Base-by-base conservation (phyloP, 2,888 invertebrate genomes). In the Fragum sueziense region DNA sequence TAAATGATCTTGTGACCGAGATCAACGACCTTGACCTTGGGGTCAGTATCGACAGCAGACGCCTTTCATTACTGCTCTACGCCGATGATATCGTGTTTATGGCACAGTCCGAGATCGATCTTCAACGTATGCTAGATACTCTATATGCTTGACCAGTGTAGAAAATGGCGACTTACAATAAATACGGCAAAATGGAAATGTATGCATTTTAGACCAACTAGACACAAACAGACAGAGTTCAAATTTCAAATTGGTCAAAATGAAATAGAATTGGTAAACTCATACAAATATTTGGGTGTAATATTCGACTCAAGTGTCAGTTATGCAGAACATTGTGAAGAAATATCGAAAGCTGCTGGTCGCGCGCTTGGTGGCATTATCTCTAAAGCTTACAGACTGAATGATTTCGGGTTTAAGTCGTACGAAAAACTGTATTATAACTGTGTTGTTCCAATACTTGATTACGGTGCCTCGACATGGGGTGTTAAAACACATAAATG, bases 281-380 rank as follows among this genome's bases (percentile, higher is more conserved):
- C 65, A 1, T 82, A 79, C 59, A 79, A 76, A 59, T 82, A 82
- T 54, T 70, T 82, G 7, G 82, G 82, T 11, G 74, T 79, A 9
- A 76, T 52, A 17, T 79, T 82, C 33, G 27, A 69, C 34, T 54
- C 57, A 62, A 74, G 72, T 11, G 70, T 78, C 7, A 54, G 65
- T 54, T 76, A 62, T 41, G 17, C 33, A 25, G 7, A 17, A 6
- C 25, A 62, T 59, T 51, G 75, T 52, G 74, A 75, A 27, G 25
- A 27, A 31, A 22, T 57, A 31, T 29, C 25, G 9, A 75, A 76
- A 52, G 59, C 65, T 37, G 82, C 68, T 1, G 74, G 79, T 3
- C 61, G 81, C 17, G 80, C 80, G 1, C 47, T 71, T 0, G 80
- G 70, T 20, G 41, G 37, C 2, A 59, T 80, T 17, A 80, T 80